A percentile compares a stretch with the other conserved stretches of the same genome.
These are phyloP conservation scores for Sylvilagus bachmani DNA, from an alignment of 2,113 vertebrate genomes.

Conservation along the genomic window DNA sequence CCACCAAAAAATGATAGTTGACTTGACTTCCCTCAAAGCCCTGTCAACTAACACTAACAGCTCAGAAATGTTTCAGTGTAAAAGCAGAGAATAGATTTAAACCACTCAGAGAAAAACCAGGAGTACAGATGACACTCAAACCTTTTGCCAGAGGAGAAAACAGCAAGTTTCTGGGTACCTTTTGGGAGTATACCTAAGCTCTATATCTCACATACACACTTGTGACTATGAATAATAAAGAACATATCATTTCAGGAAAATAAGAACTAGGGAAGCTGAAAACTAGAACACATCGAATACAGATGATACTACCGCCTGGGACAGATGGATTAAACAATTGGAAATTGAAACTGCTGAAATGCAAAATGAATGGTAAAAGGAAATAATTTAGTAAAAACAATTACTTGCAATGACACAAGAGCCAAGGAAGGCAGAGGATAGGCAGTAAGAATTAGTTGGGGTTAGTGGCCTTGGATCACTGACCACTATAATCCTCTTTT, in stretches of 20 bases:
- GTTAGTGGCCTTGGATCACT: constrained; percentile 15
- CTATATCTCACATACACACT: neutral
- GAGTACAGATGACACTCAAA: neutral
- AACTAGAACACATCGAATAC: constrained; percentile 1
- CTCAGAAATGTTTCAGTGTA: constrained; percentile 20
- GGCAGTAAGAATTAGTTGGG: neutral
- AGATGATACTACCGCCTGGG: neutral
- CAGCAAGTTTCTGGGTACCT: constrained; percentile 10
- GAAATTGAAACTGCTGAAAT: constrained; percentile 7
- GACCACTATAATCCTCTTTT: neutral
- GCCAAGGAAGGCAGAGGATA: neutral
- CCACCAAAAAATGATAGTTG: neutral
- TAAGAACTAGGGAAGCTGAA: neutral
- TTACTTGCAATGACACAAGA: constrained; percentile 12
- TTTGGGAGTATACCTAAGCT: neutral
- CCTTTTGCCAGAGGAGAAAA: neutral
- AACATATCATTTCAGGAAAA: constrained; percentile 5
- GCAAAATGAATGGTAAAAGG: constrained; percentile 56
- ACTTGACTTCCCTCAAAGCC: neutral
- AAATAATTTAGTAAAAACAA: constrained; percentile 33
- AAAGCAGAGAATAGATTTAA: constrained; percentile 20
- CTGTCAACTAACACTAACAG: constrained; percentile 19
- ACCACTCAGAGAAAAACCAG: neutral
- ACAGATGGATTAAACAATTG: constrained; percentile 45
- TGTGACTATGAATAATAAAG: constrained; percentile 26